These are phyloP conservation scores for Dioctria linearis DNA, from an alignment of 2,888 invertebrate species.

Conservation along the genomic window DNA sequence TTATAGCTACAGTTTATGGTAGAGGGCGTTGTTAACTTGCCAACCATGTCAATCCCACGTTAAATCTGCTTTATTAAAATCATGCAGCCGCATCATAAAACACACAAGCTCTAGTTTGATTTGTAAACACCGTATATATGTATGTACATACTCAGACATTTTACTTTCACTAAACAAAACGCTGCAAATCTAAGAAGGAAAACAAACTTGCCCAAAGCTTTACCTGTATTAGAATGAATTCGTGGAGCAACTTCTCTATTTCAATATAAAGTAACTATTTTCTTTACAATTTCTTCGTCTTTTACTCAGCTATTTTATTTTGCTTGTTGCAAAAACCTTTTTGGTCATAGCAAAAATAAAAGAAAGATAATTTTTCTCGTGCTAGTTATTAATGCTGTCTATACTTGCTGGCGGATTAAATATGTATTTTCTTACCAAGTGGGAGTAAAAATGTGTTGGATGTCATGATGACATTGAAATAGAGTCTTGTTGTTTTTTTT, in stretches of 20 bases:
- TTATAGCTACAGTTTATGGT: neutral
- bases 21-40: slow-evolving; percentile 24
- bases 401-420: neutral
- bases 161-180: neutral
- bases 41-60: slow-evolving; percentile 21
- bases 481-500: neutral
- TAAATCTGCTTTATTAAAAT: slow-evolving; percentile 26
- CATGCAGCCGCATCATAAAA: neutral
- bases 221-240: neutral
- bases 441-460: neutral
- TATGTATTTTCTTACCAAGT: neutral
- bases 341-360: neutral
- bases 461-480: slow-evolving; percentile 4
- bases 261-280: neutral
- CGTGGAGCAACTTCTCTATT: neutral
- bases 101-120: neutral
- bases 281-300: neutral
- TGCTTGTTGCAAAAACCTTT: neutral
- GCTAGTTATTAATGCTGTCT: neutral
- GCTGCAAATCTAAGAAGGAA: neutral
- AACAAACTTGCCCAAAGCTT: too few relatives aligned
- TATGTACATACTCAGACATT: neutral
- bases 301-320: neutral
- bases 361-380: neutral
- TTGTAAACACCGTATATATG: too few relatives aligned